Conservation (phyloP, 2,113 vertebrate genomes). For the Menura novaehollandiae region DNA sequence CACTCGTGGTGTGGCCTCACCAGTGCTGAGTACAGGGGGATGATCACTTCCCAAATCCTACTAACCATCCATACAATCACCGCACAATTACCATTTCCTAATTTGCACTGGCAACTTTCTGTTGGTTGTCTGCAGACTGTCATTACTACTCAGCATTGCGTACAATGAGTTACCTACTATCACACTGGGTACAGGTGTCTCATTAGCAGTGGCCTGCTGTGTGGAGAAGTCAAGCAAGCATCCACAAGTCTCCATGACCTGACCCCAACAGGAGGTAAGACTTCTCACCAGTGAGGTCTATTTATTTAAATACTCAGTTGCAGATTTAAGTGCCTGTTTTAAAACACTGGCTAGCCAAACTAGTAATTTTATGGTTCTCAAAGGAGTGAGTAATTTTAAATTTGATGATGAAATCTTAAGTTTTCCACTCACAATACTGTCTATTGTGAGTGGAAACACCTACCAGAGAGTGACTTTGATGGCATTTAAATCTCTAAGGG, state of each 20-base stretch:
- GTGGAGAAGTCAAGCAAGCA: background rate
- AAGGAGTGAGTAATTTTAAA: background rate
- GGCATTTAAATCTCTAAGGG: background rate
- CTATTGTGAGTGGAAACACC: background rate
- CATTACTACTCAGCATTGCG: background rate
- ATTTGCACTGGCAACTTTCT: background rate
- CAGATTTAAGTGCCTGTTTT: background rate
- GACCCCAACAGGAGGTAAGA: background rate
- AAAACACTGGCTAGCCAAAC: background rate
- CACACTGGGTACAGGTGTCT: background rate
- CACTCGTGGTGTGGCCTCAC: rapidly evolving
- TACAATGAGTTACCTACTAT: background rate
- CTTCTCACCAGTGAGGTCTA: background rate
- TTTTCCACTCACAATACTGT: background rate
- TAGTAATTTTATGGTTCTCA: background rate
- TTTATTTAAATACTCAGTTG: background rate
- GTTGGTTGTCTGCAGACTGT: background rate
- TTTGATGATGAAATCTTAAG: background rate
- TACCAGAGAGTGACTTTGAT: background rate
- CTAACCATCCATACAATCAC: background rate
- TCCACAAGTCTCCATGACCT: background rate
- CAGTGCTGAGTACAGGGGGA: background rate
- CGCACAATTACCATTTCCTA: background rate
- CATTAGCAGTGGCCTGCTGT: background rate
- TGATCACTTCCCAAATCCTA: background rate